Evolutionary conservation across 2,888 invertebrate species (phyloP).

Genomic region (Phrixothrix hirtus): DNA sequence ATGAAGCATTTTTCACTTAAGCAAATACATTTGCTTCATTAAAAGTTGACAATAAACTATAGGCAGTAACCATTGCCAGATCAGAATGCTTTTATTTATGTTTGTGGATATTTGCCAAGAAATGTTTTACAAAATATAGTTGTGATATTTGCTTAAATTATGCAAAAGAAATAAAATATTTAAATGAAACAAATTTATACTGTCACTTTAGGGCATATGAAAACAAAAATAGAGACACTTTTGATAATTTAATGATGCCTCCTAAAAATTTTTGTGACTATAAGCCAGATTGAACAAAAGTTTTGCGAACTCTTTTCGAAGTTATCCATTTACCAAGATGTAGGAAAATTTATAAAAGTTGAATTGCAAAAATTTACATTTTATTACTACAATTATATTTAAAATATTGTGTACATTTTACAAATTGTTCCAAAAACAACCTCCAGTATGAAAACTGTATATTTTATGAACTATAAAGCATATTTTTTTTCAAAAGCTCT

Average conservation of each 20-base stretch:
- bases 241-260: neutral
- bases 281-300: neutral
- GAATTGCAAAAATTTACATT: neutral
- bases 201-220: neutral
- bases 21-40: neutral
- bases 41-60: neutral
- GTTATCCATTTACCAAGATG: neutral
- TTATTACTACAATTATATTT: no score
- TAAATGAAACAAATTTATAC: neutral
- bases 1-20: no score
- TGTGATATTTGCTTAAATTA: neutral
- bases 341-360: neutral
- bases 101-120: slow-evolving; percentile 4
- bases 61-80: neutral
- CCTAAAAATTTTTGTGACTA: neutral
- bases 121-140: neutral
- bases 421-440: no score
- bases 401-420: no score
- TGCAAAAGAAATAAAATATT: neutral
- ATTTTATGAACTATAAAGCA: no score
- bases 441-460: no score
- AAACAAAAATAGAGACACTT: neutral
- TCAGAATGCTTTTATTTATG: neutral
- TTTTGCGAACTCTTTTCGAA: slow-evolving; percentile 1
- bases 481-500: no score